These are phyloP conservation scores for Triplophysa tibetana DNA, from an alignment of 2,113 vertebrate genomes.

Conservation along the genomic window DNA sequence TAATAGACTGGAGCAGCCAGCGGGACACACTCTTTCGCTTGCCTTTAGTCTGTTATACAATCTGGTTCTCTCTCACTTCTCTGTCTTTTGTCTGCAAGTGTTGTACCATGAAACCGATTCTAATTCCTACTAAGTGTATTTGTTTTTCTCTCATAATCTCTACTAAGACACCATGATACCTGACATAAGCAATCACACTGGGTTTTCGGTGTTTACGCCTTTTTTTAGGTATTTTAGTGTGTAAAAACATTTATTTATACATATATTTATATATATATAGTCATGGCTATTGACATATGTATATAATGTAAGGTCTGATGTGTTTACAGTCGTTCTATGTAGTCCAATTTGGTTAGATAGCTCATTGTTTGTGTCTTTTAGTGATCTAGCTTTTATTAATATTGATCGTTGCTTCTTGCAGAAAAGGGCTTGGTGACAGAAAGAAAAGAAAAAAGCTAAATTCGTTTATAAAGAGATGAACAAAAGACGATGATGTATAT, in stretches of 20 bases:
- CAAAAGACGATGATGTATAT: too few relatives aligned
- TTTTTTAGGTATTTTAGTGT: neutral
- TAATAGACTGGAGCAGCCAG: constrained; percentile 15
- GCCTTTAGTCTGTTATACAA: neutral
- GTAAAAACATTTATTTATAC: too few relatives aligned
- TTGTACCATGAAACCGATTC: constrained; percentile 3
- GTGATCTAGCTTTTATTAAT: constrained; percentile 13
- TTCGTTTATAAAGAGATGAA: neutral
- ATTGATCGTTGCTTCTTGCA: neutral
- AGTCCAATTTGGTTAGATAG: constrained; percentile 21
- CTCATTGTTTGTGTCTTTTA: too few relatives aligned
- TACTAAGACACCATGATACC: constrained; percentile 17
- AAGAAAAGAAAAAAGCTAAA: neutral
- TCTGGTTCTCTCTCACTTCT: neutral
- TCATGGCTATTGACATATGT: too few relatives aligned
- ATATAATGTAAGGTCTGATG: neutral
- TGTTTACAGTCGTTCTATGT: constrained; percentile 18
- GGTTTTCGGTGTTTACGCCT: neutral
- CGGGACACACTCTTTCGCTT: neutral
- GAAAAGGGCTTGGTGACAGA: neutral
- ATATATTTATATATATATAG: too few relatives aligned
- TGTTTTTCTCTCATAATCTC: neutral
- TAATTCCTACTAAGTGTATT: neutral
- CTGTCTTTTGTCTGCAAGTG: constrained; percentile 6
- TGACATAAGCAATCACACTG: neutral